Evolutionary conservation across 2,113 vertebrate species (phyloP), one percentile per base, ranked within the genome.

Genomic region (Hippocampus abdominalis): DNA sequence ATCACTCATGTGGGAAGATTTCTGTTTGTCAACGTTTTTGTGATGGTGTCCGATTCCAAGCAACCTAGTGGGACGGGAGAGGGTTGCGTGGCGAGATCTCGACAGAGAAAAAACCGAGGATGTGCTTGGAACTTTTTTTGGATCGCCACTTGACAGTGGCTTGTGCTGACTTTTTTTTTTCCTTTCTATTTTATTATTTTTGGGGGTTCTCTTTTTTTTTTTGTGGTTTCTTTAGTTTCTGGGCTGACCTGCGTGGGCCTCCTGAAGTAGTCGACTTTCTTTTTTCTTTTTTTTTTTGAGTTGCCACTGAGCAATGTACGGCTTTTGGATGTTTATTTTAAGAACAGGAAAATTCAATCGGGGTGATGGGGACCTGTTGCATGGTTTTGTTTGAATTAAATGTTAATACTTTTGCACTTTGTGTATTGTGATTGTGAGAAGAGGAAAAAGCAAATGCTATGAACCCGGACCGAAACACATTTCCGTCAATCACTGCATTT

Each of bases 361-460:
- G 81, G 87, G 81, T 81, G 82, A 81, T 27, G 80, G 83, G 87
- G 76, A 83, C 81, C 86, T 87, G 75, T 84, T 81, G 85, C 87
- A 89, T 90, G 87, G 76, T 87, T 87, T 85, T 84, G 85, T 90
- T 90, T 89, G 75, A 72, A 90, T 84, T 90, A 89, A 90, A 89
- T 76, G 39, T 86, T 79, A 77, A 86, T 87, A 88, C 86, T 89
- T 89, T 90, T 89, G 77, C 87, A 90, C n/a, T 15, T 40, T 80
- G 77, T 72, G 84, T 78, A 71, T 83, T 40, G 1, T 79, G 39
- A 71, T 70, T 87, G 39, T 72, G 32, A 36, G 29, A 32, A 6
- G 32, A 36, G 49, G 32, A 36, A 44, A 25, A n/a, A 32, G 49
- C 11, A 27, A 57, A 57, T 59, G 56, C 13, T 59, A 8, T 2